Evolutionary conservation across 2,888 invertebrate species (phyloP), one percentile per base, ranked within the genome.

Genomic region (Drosophila anceps): DNA sequence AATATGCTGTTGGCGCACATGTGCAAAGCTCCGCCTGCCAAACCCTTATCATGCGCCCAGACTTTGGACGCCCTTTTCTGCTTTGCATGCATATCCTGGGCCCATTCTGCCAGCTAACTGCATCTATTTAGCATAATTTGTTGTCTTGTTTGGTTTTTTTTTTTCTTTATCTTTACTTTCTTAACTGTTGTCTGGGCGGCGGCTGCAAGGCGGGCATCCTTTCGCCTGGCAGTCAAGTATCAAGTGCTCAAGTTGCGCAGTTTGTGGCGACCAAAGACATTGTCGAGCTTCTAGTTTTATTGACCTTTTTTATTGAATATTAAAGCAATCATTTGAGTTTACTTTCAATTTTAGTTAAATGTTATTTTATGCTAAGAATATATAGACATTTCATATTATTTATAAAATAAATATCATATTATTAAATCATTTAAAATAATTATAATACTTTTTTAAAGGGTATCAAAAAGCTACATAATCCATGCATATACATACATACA

Each of bases 101-200:
- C 61, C 51, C 63, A 66, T 51, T 41, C 67, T 71, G 59, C 43
- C 37, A 57, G 66, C 76, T 67, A 82, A 85, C 82, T 85, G 85
- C 85, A 85, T 86, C 82, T 88, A 68, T 78, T 85, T 85, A 85
- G 89, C 85, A 85, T 85, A 85, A 85, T 88, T 84, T 88, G 82
- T 72, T 72, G 80, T 65, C 84, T 76, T 76, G 66, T 73, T 72
- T 5, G 29, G 24, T 66, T 29, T 64, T 39, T 7, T 57, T n/a
- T 24, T 7, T 18, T 27, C 59, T 35, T 31, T 9, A 41, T 63
- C 43, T 58, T 29, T 15, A 27, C 37, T 46, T 43, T 43, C 43
- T 57, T 43, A 18, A 20, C 46, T 54, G 53, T 70, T 53, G 43
- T 20, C 39, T 15, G 31, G 41, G 31, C 7, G 41, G 31, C 7